Evolutionary conservation across 2,113 vertebrate genomes (phyloP).

Genomic region (Montifringilla adamsi): DNA sequence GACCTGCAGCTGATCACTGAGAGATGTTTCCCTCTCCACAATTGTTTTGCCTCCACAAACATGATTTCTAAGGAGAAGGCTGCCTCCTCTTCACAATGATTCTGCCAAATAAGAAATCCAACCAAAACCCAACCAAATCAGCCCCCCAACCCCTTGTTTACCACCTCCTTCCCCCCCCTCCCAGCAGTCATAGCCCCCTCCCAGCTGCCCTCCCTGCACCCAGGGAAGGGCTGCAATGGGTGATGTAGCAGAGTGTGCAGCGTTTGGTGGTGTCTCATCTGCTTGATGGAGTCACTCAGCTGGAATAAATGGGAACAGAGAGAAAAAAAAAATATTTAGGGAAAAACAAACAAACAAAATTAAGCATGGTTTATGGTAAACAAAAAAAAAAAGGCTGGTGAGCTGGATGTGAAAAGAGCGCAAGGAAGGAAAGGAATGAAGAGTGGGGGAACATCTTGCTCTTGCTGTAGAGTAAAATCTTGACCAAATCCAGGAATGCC

Average conservation of each 20-base stretch:
- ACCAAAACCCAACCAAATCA: constrained; percentile 3
- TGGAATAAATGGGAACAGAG: constrained; percentile 79
- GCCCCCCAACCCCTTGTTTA: constrained; percentile 17
- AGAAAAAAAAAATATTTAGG: constrained; percentile 1
- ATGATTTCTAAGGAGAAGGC: background rate
- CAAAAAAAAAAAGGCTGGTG: background rate
- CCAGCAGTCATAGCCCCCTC: background rate
- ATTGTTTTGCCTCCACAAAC: background rate
- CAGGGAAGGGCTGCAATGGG: constrained; percentile 19
- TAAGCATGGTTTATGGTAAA: constrained; percentile 12
- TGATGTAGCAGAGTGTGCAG: constrained; percentile 51
- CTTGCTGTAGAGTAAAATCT: background rate
- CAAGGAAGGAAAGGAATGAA: background rate
- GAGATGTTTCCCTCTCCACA: background rate
- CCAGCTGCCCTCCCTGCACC: constrained; percentile 27
- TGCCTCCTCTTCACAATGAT: constrained; percentile 1
- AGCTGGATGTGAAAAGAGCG: background rate
- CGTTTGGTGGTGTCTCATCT: constrained; percentile 66
- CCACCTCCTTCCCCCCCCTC: background rate
- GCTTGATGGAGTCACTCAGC: constrained; percentile 75
- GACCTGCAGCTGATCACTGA: background rate
- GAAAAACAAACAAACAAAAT: background rate
- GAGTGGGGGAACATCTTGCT: background rate
- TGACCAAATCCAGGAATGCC: background rate
- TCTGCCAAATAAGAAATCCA: constrained; percentile 30